Conservation (phyloP, 1,140 invertebrate species). For the Megalopta genalis region DNA sequence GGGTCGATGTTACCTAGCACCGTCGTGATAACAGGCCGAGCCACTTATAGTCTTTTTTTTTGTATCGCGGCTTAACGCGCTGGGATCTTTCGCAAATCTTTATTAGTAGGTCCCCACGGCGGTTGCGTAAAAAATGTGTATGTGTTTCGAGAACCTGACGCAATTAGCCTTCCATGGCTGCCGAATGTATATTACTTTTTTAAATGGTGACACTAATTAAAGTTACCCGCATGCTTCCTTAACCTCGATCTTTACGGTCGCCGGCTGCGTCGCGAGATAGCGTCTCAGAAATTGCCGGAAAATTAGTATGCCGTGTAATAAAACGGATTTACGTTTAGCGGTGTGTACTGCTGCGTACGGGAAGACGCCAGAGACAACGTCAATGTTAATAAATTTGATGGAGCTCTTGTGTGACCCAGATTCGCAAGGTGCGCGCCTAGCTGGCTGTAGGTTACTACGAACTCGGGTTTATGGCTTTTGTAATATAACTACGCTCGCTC, state of each 20-base stretch:
- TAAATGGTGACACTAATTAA: background rate
- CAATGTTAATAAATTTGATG: conserved; percentile 11
- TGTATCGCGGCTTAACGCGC: conserved; percentile 33
- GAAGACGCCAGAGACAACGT: background rate
- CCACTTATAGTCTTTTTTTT: conserved; percentile 50
- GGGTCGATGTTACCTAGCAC: conserved; percentile 25
- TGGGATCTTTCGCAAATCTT: conserved; percentile 42
- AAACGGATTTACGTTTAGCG: background rate
- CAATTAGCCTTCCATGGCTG: background rate
- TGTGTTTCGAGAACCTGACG: too few species aligned
- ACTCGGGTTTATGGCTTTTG: conserved; percentile 9
- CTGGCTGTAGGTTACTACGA: background rate
- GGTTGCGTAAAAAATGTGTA: background rate
- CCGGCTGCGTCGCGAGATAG: background rate
- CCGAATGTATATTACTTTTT: background rate
- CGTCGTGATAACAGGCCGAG: conserved; percentile 28
- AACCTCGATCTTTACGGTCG: background rate
- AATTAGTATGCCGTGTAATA: background rate
- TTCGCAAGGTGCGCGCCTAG: background rate
- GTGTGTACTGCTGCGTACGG: too few species aligned
- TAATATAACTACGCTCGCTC: background rate
- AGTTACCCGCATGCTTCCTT: background rate
- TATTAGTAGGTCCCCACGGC: conserved; percentile 33
- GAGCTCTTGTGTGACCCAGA: conserved; percentile 20
- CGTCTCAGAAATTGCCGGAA: too few species aligned